Percentiles rank a stretch among this genome's conserved stretches.
Conservation (phyloP, 2,797 vertebrate genomes). For the Erethizon dorsatum region DNA sequence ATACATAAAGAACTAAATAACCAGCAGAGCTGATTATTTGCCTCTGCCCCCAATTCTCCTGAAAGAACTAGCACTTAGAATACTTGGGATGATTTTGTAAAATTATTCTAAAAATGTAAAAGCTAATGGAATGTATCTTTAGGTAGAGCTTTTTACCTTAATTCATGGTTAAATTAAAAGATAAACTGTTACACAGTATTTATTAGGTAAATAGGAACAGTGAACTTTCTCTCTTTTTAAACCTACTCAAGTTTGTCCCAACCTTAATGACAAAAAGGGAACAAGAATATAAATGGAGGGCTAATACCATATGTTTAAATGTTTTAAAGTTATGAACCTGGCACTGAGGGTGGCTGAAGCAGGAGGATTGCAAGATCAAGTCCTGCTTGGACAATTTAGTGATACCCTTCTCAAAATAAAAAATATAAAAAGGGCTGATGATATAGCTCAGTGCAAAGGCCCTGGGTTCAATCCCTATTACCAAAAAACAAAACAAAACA, state of each 20-base stretch:
- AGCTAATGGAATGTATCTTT: neutral
- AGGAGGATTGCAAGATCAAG: neutral
- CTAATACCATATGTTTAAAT: neutral
- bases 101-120: slow-evolving; percentile 39
- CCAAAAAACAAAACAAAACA: neutral
- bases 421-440: neutral
- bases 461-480: neutral
- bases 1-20: slow-evolving; percentile 31
- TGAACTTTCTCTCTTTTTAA: slow-evolving; percentile 17
- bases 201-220: slow-evolving; percentile 20
- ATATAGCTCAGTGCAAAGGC: neutral
- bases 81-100: neutral
- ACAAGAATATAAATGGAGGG: slow-evolving; percentile 22
- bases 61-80: slow-evolving; percentile 2
- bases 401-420: neutral
- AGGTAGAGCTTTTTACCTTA: neutral
- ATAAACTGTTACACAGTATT: neutral
- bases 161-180: slow-evolving; percentile 44
- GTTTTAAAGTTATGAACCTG: slow-evolving; percentile 3
- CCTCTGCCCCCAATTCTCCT: neutral
- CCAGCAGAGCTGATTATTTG: neutral
- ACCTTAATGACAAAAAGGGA: neutral
- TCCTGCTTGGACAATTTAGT: neutral
- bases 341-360: neutral
- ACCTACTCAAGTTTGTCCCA: neutral